Evolutionary conservation across 2,888 invertebrate species (phyloP), one percentile per base, ranked within the genome.

Genomic region (Dyspetes luteomarginatus): DNA sequence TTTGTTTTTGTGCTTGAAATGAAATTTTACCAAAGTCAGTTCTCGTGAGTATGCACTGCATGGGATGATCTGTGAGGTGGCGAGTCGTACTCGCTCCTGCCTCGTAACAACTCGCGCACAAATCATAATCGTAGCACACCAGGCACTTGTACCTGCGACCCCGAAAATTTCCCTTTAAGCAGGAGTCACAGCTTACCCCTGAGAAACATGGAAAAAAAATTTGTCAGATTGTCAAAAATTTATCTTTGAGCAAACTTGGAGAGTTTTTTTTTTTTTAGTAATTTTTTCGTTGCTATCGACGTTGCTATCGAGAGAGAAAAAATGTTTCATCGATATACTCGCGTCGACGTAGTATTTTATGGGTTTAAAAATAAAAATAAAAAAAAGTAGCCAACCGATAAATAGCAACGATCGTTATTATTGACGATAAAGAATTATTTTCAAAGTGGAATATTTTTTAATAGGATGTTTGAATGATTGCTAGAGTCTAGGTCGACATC

Each of bases 161-260:
- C 93, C 97, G 95, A 93, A 99, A 99, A 93, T 99, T 98, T 92
- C 97, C 97, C 94, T 98, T 98, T 93, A 98, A 95, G 95, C 99
- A 99, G 92, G 98, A 97, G 96, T 99, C 99, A 95, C 99, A 99
- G 95, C 98, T 99, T 92, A 99, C 99, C 94, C 99, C 99, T 98
- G 92, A 87, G 94, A 94, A 89, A n/a, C n/a, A n/a, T n/a, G n/a
- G n/a, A n/a, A n/a, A n/a, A n/a, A n/a, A n/a, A n/a, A n/a, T n/a
- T n/a, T n/a, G n/a, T n/a, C n/a, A n/a, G 24, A 64, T 17, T 48
- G 5, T 7, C 3, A 26, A 48, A 15, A 15, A 26, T 26, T 24
- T 15, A 41, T 24, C 22, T 36, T 9, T 7, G 7, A 36, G 9
- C 2, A 36, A 36, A 12, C 12, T 36, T 36, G 36, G 9, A 36